Evolutionary conservation across 2,888 invertebrate genomes (phyloP).

Genomic region (Drosophila macrothrix): DNA sequence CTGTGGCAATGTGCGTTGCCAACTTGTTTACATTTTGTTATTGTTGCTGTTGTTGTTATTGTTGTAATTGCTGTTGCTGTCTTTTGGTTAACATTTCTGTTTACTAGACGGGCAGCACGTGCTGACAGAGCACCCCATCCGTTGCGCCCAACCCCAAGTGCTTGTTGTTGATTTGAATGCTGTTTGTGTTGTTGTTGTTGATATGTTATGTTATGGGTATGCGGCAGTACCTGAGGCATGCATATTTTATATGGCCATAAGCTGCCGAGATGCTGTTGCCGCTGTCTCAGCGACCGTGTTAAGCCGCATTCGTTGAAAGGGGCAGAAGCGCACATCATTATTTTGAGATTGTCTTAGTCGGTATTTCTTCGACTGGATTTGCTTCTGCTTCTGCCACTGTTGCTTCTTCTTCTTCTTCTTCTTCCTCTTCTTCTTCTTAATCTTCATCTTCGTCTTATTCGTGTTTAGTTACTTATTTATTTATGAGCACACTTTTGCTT

Average conservation of each 20-base stretch:
- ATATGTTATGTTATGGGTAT: constrained; percentile 42
- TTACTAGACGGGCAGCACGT: constrained; percentile 76
- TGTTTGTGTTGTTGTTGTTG: constrained; percentile 7
- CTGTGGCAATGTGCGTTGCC: constrained; percentile 46
- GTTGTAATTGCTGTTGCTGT: constrained; percentile 26
- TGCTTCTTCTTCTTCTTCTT: background rate
- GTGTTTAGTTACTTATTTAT: constrained; percentile 64
- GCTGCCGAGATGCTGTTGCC: constrained; percentile 39
- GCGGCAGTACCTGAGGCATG: constrained; percentile 60
- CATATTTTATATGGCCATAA: constrained; percentile 68
- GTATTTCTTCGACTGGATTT: constrained; percentile 2
- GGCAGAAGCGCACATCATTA: constrained; percentile 49
- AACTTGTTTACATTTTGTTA: constrained; percentile 60
- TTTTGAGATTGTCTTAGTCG: constrained; percentile 32
- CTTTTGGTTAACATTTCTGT: constrained; percentile 57
- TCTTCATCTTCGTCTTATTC: constrained; percentile 1
- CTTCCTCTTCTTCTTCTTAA: background rate
- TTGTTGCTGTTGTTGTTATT: constrained; percentile 15
- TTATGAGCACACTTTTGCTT: constrained; percentile 45
- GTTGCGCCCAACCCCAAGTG: constrained; percentile 28
- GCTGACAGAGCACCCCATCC: constrained; percentile 61
- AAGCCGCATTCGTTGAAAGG: constrained; percentile 50
- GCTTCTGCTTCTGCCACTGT: background rate
- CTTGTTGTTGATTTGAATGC: constrained; percentile 6
- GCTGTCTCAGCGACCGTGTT: constrained; percentile 44